These are phyloP conservation scores for Cryptus viduatorius DNA, from an alignment of 2,888 invertebrate genomes.

Conservation along the genomic window DNA sequence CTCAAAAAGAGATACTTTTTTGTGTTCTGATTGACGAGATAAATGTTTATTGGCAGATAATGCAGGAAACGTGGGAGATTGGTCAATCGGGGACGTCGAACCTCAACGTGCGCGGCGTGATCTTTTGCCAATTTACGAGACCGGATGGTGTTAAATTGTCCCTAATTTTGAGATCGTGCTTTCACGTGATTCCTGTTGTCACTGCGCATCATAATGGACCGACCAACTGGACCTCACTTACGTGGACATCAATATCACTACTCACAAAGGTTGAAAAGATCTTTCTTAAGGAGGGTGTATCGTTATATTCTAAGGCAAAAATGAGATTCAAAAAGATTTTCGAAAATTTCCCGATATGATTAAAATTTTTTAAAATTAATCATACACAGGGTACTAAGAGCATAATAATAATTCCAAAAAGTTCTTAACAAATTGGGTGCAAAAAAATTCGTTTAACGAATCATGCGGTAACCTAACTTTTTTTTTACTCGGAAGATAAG, in stretches of 20 bases:
- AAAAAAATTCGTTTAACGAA: too few relatives aligned
- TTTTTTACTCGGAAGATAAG: too few relatives aligned
- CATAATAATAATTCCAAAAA: too few relatives aligned
- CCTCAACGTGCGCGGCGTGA: background rate
- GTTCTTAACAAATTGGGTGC: too few relatives aligned
- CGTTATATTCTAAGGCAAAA: too few relatives aligned
- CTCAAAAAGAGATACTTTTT: background rate
- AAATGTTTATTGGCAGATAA: slow-evolving; percentile 13
- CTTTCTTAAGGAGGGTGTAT: too few relatives aligned
- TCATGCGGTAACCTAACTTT: too few relatives aligned
- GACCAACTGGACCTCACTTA: slow-evolving; percentile 64
- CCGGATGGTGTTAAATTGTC: slow-evolving; percentile 73
- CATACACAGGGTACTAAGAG: too few relatives aligned
- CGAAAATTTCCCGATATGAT: too few relatives aligned
- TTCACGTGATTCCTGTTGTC: slow-evolving; percentile 69
- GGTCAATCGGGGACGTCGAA: slow-evolving; percentile 10
- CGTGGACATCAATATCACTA: slow-evolving; percentile 69
- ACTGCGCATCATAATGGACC: slow-evolving; percentile 74
- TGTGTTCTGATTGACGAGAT: too few relatives aligned
- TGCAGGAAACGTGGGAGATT: background rate
- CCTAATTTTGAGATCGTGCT: slow-evolving; percentile 66
- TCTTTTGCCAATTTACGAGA: slow-evolving; percentile 74
- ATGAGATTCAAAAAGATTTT: too few relatives aligned
- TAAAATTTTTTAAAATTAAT: too few relatives aligned
- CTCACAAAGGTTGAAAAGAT: background rate